These are phyloP conservation scores for Eulemur rufifrons DNA, from an alignment of 2,113 vertebrate genomes.

Conservation along the genomic window DNA sequence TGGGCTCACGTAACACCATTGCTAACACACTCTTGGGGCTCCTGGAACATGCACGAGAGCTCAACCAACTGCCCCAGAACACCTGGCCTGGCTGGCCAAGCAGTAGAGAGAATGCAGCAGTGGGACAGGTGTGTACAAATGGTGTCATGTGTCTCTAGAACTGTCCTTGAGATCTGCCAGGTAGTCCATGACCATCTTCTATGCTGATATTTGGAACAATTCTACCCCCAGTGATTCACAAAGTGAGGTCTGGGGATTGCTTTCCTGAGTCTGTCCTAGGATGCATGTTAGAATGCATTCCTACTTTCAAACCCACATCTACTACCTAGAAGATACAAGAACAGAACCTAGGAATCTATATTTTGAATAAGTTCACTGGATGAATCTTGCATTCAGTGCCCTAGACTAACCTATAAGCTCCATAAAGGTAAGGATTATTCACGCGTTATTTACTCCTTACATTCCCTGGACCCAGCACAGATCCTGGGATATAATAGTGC, in stretches of 20 bases:
- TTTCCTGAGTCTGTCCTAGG: background rate
- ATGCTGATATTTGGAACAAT: background rate
- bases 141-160: background rate
- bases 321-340: background rate
- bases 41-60: background rate
- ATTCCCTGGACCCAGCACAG: background rate
- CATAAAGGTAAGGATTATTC: background rate
- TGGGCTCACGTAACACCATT: too few species aligned
- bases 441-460: background rate
- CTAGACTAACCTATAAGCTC: background rate
- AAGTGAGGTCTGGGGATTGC: background rate
- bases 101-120: background rate
- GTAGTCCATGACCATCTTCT: background rate
- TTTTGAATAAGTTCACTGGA: background rate
- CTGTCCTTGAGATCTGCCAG: background rate
- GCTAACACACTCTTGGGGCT: background rate
- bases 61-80: background rate
- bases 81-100: background rate
- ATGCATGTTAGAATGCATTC: background rate
- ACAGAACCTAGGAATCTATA: background rate
- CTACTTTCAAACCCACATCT: background rate
- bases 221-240: background rate
- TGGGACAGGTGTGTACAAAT: background rate
- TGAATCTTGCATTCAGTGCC: background rate
- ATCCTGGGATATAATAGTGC: background rate